Percentiles rank a stretch among this genome's conserved stretches.
Conservation (phyloP, 1,140 invertebrate species). For the Lordiphosa collinella region DNA sequence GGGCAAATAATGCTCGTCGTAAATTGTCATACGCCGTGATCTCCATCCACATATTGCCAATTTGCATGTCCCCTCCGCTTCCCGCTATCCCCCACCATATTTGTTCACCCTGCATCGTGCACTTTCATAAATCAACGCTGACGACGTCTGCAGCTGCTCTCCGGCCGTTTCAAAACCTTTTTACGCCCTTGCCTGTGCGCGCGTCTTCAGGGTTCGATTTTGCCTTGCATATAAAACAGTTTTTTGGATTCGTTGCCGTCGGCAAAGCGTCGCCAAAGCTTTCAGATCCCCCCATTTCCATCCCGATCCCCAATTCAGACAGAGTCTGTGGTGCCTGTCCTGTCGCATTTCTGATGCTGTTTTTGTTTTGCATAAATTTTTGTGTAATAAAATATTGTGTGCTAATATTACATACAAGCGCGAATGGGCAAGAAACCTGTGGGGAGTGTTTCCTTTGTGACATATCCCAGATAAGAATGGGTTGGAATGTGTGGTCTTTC, state of each 20-base stretch:
- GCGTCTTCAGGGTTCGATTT: conserved; percentile 18
- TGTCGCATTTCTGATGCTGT: conserved; percentile 26
- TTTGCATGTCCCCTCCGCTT: conserved; percentile 43
- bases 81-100: conserved; percentile 9
- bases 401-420: conserved; percentile 61
- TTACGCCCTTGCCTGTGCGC: conserved; percentile 62
- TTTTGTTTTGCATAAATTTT: conserved; percentile 66
- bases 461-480: conserved; percentile 33
- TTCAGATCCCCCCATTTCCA: conserved; percentile 38
- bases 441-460: conserved; percentile 8
- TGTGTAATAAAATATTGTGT: conserved; percentile 72
- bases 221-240: conserved; percentile 73
- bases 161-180: conserved; percentile 61
- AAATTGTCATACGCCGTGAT: conserved; percentile 54
- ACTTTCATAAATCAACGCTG: conserved; percentile 75
- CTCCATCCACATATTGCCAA: conserved; percentile 29
- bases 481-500: conserved; percentile 28
- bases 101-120: conserved; percentile 43
- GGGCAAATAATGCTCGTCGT: conserved; percentile 21
- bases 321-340: conserved; percentile 25
- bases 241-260: conserved; percentile 60
- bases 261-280: conserved; percentile 72
- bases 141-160: conserved; percentile 68
- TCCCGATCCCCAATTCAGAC: conserved; percentile 1
- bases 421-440: conserved; percentile 1